These are phyloP conservation scores for Drosophila repletoides DNA, from an alignment of 1,140 invertebrate species.

Conservation along the genomic window DNA sequence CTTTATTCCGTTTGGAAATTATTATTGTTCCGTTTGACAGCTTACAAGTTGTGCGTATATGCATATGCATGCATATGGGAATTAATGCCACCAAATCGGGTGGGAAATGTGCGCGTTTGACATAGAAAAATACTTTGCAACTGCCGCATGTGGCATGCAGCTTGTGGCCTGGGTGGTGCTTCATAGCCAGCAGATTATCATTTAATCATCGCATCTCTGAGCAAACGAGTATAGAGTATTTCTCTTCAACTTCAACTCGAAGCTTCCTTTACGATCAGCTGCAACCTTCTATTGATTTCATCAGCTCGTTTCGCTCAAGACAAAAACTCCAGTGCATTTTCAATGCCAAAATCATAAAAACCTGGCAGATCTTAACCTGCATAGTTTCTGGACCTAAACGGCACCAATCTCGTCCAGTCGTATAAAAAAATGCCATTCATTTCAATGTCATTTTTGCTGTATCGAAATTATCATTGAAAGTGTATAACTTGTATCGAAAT, in stretches of 20 bases:
- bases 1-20: slow-evolving; percentile 59
- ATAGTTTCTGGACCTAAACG: slow-evolving; percentile 27
- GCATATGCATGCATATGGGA: slow-evolving; percentile 53
- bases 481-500: slow-evolving; percentile 37
- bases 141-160: slow-evolving; percentile 2
- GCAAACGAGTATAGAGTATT: too few species aligned
- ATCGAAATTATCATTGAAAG: slow-evolving; percentile 41
- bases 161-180: not conserved
- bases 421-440: slow-evolving; percentile 19
- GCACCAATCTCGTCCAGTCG: slow-evolving; percentile 11
- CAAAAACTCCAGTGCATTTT: not conserved
- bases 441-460: slow-evolving; percentile 63
- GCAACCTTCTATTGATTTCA: not conserved
- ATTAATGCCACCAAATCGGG: slow-evolving; percentile 58
- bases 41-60: slow-evolving; percentile 62
- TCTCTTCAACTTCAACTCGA: too few species aligned
- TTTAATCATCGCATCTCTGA: too few species aligned
- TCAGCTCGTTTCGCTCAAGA: not conserved
- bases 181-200: too few species aligned
- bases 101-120: slow-evolving; percentile 42
- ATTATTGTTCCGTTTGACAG: slow-evolving; percentile 73
- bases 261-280: not conserved
- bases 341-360: slow-evolving; percentile 10
- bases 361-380: slow-evolving; percentile 16
- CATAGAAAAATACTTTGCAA: slow-evolving; percentile 65